Percentiles rank a stretch among this genome's conserved stretches.
Conservation (phyloP, 2,888 invertebrate species). For the Molanna angustata region DNA sequence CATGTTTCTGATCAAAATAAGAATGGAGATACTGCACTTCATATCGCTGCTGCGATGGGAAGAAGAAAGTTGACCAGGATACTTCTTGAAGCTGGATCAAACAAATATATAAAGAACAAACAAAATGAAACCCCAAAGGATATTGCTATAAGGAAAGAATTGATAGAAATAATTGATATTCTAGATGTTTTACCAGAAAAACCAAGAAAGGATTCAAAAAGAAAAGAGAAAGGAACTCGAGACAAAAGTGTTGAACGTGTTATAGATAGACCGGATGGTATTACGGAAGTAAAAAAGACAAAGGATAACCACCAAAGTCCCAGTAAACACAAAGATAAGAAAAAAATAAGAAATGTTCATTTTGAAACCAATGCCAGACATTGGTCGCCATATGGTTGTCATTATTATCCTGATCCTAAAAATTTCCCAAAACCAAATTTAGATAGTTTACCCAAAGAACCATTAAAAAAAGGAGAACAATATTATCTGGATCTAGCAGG, state of each 20-base stretch:
- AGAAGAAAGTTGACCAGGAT: constrained; percentile 87
- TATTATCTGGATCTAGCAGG: constrained; percentile 94
- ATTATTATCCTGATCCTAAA: constrained; percentile 83
- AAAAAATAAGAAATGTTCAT: constrained; percentile 56
- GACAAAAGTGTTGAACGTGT: constrained; percentile 56
- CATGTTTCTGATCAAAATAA: constrained; percentile 87
- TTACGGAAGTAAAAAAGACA: constrained; percentile 39
- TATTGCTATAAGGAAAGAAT: constrained; percentile 83
- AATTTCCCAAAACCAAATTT: constrained; percentile 83
- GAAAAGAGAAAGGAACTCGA: constrained; percentile 40
- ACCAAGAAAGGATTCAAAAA: constrained; percentile 44
- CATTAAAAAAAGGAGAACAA: constrained; percentile 83
- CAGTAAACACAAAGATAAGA: constrained; percentile 47
- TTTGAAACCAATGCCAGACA: constrained; percentile 53
- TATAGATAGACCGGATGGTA: constrained; percentile 51
- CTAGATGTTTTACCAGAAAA: constrained; percentile 58
- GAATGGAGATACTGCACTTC: constrained; percentile 93
- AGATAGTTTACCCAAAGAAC: constrained; percentile 83
- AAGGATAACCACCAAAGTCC: constrained; percentile 37
- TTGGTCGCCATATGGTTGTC: constrained; percentile 91
- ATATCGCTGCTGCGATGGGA: constrained; percentile 93
- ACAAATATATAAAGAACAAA: constrained; percentile 65
- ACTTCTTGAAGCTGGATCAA: constrained; percentile 83
- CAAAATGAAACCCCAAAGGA: constrained; percentile 88
- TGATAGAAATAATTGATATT: constrained; percentile 80